Base-by-base conservation (phyloP, 2,888 invertebrate species). In the Rotaria magnacalcarata region DNA sequence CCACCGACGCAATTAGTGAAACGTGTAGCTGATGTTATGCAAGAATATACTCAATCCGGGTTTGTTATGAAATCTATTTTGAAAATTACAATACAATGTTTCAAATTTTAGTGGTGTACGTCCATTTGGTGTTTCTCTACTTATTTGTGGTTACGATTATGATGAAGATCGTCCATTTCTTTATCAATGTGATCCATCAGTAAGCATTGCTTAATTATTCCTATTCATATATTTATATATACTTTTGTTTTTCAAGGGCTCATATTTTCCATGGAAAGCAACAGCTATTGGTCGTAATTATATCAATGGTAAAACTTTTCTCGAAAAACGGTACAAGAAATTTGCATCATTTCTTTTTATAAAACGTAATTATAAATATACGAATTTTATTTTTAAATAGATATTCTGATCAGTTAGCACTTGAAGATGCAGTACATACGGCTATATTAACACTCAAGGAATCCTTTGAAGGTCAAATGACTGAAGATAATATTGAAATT, bases 221-320 rank as follows among this genome's bases (percentile, higher is more conserved):
- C 14, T n/a, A 34, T 60, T 11, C 2, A n/a, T 7, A 19, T 19
- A 60, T 8, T 19, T 10, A 4, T 60, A 27, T 1, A 14, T 60
- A n/a, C 0, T 58, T 52, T 54, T 84, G 67, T 54, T 86, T 86
- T 84, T 89, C 84, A 88, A 93, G 92, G 99, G 99, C 1, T 97
- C 99, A 0, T 99, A 97, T 92, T 99, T 98, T 92, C 97, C 99
- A 0, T 99, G 99, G 99, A 98, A 99, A 91, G 98, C 99, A 10
- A 99, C 99, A 7, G 98, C 99, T 0, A 96, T 99, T 95, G 99
- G 99, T 75, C 99, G 98, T 92, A 99, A 98, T 91, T 95, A 95
- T 89, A 94, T 96, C 58, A 99, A 97, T 90, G 98, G 98, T 14
- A 99, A 98, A 92, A 97, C 97, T 2, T 99, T 99, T 92, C 93